Base-by-base conservation (phyloP, 30 jellyfish, hydroid and myxozoan genomes). In the Morbakka virulenta region DNA sequence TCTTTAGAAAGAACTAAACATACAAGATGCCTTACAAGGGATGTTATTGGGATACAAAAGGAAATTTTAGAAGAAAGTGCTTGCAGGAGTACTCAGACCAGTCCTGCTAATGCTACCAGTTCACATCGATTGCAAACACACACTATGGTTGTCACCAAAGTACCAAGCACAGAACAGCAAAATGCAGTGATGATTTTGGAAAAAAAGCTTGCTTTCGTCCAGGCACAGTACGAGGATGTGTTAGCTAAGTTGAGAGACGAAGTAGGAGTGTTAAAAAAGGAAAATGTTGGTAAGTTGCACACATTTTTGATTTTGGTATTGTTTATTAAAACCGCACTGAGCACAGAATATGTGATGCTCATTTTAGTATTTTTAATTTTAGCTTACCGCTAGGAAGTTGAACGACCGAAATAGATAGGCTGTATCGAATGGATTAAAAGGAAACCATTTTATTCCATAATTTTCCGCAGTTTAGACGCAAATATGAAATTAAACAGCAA, bases 281-380 rank as follows among this genome's bases (percentile, higher is more conserved):
- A 82, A 30, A 82, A 82, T 50, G 72, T 73, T 69, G 94, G 94
- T 82, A 70, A n/a, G n/a, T n/a, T n/a, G n/a, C n/a, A n/a, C n/a
- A n/a, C n/a, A n/a, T n/a, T n/a, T n/a, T n/a, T n/a, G n/a, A n/a
- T n/a, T n/a, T n/a, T n/a, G n/a, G n/a, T n/a, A n/a, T n/a, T n/a
- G n/a, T n/a, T n/a, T n/a, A n/a, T n/a, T n/a, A n/a, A n/a, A n/a
- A n/a, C n/a, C n/a, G n/a, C n/a, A n/a, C n/a, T n/a, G n/a, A n/a
- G n/a, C n/a, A n/a, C n/a, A n/a, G n/a, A n/a, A n/a, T n/a, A n/a
- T n/a, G n/a, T n/a, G n/a, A n/a, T n/a, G n/a, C n/a, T n/a, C n/a
- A n/a, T n/a, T n/a, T n/a, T n/a, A n/a, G n/a, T n/a, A n/a, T n/a
- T n/a, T n/a, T n/a, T n/a, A n/a, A n/a, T n/a, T n/a, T n/a, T n/a